A percentile compares a stretch with the other conserved stretches of the same genome.
phyloP scores from a whole-genome alignment of 1,140 invertebrate species.

The Belonocnema kinseyi region DNA sequence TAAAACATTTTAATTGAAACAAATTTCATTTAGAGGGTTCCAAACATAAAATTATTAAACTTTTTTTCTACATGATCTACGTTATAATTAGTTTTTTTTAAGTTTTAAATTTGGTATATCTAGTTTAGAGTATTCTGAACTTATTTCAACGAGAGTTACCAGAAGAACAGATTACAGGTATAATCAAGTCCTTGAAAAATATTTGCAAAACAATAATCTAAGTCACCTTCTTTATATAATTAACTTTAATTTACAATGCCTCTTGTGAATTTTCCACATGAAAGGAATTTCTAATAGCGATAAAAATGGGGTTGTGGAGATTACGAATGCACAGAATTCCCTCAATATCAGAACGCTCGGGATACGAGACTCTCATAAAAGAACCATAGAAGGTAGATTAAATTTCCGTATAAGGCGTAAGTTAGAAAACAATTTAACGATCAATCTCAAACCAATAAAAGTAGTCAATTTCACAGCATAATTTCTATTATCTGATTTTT shows the following conservation, averaged over 20 bases:
- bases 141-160: too few species aligned
- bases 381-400: neutral
- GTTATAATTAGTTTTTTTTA: too few species aligned
- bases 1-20: too few species aligned
- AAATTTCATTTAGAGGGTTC: too few species aligned
- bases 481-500: neutral
- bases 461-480: neutral
- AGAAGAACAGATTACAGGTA: too few species aligned
- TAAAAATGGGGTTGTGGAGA: neutral
- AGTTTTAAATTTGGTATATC: too few species aligned
- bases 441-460: neutral
- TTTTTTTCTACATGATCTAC: too few species aligned
- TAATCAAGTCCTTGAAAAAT: too few species aligned
- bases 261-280: neutral
- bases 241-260: neutral
- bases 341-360: neutral
- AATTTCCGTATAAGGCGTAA: neutral
- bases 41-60: too few species aligned
- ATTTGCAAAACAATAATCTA: too few species aligned
- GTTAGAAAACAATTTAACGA: neutral
- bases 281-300: neutral
- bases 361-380: neutral
- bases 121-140: too few species aligned
- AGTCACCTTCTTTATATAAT: neutral
- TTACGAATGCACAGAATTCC: conserved; percentile 5